Percentiles rank a stretch among this genome's conserved stretches.
Conservation (phyloP, 2,888 invertebrate genomes). For the Leptinotarsa rubiginosa region DNA sequence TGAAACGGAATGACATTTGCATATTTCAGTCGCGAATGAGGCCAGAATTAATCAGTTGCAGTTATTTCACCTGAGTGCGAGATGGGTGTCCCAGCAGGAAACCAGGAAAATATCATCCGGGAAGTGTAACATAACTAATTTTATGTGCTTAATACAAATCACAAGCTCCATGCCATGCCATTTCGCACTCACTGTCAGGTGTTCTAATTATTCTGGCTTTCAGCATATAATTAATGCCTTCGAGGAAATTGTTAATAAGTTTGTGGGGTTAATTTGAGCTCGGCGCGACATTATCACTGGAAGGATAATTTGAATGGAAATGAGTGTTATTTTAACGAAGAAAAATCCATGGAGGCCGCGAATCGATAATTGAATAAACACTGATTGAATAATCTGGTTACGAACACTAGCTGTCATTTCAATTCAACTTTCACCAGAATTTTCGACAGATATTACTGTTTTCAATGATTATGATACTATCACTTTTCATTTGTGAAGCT, state of each 20-base stretch:
- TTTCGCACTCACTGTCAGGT: conserved; percentile 50
- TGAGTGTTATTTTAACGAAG: background rate
- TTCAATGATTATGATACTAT: too few species aligned
- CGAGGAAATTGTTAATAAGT: conserved; percentile 50
- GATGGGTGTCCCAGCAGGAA: conserved; percentile 32
- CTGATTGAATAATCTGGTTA: background rate
- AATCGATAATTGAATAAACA: background rate
- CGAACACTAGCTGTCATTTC: too few species aligned
- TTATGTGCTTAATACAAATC: conserved; percentile 50
- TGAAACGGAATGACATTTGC: conserved; percentile 42
- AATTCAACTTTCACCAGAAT: too few species aligned
- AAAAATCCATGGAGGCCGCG: background rate
- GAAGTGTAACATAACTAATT: conserved; percentile 48
- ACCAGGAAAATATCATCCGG: conserved; percentile 42
- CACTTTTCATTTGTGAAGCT: too few species aligned
- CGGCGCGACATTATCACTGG: conserved; percentile 21
- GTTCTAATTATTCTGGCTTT: conserved; percentile 49
- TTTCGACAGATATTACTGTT: too few species aligned
- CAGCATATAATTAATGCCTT: conserved; percentile 48
- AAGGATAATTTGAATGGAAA: conserved; percentile 9
- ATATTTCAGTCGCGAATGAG: conserved; percentile 35
- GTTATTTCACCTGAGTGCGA: conserved; percentile 37
- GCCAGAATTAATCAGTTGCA: conserved; percentile 41
- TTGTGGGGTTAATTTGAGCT: conserved; percentile 46
- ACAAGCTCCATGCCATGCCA: conserved; percentile 43